Evolutionary conservation across 2,797 vertebrate species (phyloP), one percentile per base, ranked within the genome.

Genomic region (Tangara arthus): DNA sequence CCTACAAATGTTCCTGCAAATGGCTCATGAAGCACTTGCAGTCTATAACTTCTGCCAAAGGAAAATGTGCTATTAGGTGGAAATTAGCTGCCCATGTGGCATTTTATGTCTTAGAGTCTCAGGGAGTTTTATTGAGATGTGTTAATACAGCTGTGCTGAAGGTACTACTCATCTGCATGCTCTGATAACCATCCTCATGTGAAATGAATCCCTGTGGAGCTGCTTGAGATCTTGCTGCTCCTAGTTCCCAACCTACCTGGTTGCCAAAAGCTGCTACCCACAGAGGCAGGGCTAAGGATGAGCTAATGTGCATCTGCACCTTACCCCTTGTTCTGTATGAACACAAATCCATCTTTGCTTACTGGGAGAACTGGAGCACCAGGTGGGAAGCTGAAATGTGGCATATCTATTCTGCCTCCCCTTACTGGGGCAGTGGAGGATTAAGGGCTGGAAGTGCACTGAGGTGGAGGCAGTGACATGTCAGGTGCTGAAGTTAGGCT

Each of bases 121-220:
- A 53, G 82, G 50, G 61, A 72, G 49, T 77, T 88, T 87, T 89
- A 82, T 30, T 23, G 47, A 89, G 66, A 35, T 92, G 37, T 63
- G 73, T 86, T 95, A 78, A 82, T 89, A 68, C n/a, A 57, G 30
- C 34, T 80, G 8, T 72, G 59, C 65, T 69, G 76, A 90, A 81
- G 39, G 44, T 68, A 42, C 56, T 55, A 10, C 73, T 87, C 16
- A 52, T 87, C 78, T 71, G 14, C 91, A 89, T 0, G 64, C 89
- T 93, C 94, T 95, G 87, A 91, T 95, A 95, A 92, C 41, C 68
- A 19, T 77, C 57, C 34, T 87, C 42, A 34, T 68, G 82, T 94
- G 76, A 77, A 92, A 60, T 50, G 21, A 77, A 85, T 94, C 82
- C 87, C 13, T 0, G 1, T 77, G 56, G 84, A 91, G 79, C 55